Evolutionary conservation across 1,140 invertebrate species (phyloP).

Genomic region (Littorina saxatilis): DNA sequence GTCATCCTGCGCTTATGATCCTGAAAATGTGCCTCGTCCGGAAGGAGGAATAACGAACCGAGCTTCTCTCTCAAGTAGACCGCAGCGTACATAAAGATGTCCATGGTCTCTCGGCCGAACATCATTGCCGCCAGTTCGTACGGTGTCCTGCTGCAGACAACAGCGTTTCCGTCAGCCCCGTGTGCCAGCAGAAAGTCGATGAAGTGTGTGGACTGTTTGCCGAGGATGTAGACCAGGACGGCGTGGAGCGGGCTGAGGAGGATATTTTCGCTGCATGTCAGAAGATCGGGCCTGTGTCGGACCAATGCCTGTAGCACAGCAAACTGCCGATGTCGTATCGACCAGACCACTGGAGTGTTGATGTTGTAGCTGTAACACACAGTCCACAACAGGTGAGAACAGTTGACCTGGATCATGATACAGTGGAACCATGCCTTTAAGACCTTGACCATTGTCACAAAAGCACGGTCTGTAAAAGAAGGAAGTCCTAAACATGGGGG

Average conservation of each 20-base stretch:
- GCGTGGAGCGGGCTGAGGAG: not conserved
- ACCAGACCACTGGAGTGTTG: not conserved
- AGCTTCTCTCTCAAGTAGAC: constrained; percentile 3
- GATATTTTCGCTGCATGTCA: not conserved
- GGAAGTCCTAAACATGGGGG: no score
- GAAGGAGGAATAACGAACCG: not conserved
- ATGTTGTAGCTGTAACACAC: no score
- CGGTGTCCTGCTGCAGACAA: not conserved
- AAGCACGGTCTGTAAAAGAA: no score
- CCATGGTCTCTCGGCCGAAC: not conserved
- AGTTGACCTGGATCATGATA: no score
- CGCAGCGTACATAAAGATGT: not conserved
- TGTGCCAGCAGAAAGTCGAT: constrained; percentile 10
- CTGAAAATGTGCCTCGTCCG: no score
- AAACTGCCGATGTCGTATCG: not conserved
- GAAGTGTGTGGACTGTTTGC: not conserved
- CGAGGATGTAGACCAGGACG: not conserved
- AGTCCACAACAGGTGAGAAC: no score
- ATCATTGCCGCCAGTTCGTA: not conserved
- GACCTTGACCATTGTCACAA: no score
- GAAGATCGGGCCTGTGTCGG: not conserved
- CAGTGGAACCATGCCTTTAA: no score
- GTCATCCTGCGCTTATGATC: not conserved
- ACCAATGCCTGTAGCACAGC: not conserved
- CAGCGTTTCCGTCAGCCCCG: not conserved